Evolutionary conservation across 1,140 invertebrate genomes (phyloP), one percentile per base, ranked within the genome.

Genomic region (Sarcophaga peregrina): DNA sequence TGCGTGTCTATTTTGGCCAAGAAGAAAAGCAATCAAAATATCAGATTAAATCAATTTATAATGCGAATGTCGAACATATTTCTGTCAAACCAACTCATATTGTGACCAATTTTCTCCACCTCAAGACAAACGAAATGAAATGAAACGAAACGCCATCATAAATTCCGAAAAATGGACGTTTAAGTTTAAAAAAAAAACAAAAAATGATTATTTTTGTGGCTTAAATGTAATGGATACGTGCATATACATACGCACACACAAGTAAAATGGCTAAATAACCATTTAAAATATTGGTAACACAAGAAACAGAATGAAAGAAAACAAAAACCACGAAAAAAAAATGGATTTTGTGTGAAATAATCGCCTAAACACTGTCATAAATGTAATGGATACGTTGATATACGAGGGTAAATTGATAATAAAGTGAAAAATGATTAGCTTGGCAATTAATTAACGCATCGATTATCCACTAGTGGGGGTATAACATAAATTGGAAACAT

Each of bases 371-470:
- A 91, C 87, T 10, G 91, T 91, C 10, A 90, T 91, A 17, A 85
- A 88, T 37, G 90, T 91, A 81, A 83, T 91, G n/a, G 86, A 92
- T 5, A 83, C 86, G 25, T 89, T 94, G 75, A 50, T 62, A 37
- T 37, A 17, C 85, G 83, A 6, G 85, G 83, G 48, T 74, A 13
- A 58, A 58, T 58, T 58, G 54, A n/a, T 58, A 58, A 58, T 58
- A n/a, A 37, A 37, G 25, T 37, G 25, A 37, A 37, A 37, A 2
- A 37, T 37, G 25, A 37, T 37, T 37, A 37, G 25, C 4, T 37
- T 37, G 25, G 25, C 25, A 37, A 37, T 37, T 37, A 37, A 37
- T 37, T 37, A 37, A 37, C 25, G 25, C 1, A 37, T 37, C 25
- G 25, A 37, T 37, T 37, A 37, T 37, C 25, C 25, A 37, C 25